phyloP scores from a whole-genome alignment of 2,113 vertebrate genomes.

The Rutilus rutilus region DNA sequence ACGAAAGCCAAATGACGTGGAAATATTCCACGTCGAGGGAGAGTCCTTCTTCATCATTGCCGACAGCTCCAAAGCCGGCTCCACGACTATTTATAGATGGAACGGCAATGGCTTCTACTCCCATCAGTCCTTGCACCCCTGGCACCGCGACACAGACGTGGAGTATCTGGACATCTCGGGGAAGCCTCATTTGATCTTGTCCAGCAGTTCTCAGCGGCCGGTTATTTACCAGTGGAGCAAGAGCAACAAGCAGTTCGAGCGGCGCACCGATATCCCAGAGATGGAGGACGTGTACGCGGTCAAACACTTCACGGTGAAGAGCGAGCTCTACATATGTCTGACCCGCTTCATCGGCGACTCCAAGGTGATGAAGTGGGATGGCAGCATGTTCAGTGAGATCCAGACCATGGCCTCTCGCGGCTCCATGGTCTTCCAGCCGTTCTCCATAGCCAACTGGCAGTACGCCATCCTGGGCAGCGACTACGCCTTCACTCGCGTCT shows the following conservation, averaged over 20 bases:
- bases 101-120: constrained; percentile 99
- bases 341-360: constrained; percentile 99
- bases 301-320: constrained; percentile 92
- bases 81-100: constrained; percentile 98
- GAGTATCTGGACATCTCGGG: constrained; percentile 93
- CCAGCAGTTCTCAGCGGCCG: constrained; percentile 96
- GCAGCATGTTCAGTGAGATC: constrained; percentile 91
- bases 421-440: constrained; percentile 98
- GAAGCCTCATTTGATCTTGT: constrained; percentile 93
- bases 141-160: constrained; percentile 97
- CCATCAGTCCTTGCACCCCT: constrained; percentile 94
- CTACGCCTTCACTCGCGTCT: constrained; percentile 97
- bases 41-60: constrained; percentile 96
- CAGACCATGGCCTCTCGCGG: constrained; percentile 97
- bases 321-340: constrained; percentile 94
- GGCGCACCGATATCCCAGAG: constrained; percentile 95
- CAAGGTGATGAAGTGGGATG: constrained; percentile 98
- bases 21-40: constrained; percentile 91
- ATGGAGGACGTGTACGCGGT: constrained; percentile 98
- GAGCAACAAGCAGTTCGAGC: constrained; percentile 86
- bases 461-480: constrained; percentile 98
- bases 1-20: constrained; percentile 97
- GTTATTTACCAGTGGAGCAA: constrained; percentile 98
- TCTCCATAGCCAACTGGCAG: constrained; percentile 92
- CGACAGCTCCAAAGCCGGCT: constrained; percentile 98